Base-by-base conservation (phyloP, 2,113 vertebrate species). In the Electrona antarctica region DNA sequence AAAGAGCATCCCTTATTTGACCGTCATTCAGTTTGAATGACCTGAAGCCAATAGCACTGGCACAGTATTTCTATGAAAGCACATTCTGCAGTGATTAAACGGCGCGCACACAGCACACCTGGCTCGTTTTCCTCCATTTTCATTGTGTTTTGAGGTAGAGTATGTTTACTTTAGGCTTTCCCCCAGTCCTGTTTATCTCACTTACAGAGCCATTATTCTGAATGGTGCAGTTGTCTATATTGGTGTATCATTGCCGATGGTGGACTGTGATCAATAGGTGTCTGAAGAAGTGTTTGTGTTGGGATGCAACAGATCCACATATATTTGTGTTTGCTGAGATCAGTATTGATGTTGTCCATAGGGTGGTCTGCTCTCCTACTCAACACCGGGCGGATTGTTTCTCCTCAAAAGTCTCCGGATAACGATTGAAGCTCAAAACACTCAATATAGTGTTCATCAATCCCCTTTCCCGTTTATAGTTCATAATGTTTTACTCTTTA, bases 181-280 rank as follows among this genome's bases (percentile, higher is more conserved):
- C 33, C 33, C 33, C 33, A 41, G 33, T 41, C 3, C 33, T 41
- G 11, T 12, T 6, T 6, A 3, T 54, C 55, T 15, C 55, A 21
- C 21, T 57, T 21, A 15, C 15, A 41, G 33, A 41, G 33, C 33
- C 33, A 41, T 41, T 41, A 41, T 41, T 1, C 60, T 47, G 60
- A 45, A 12, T 14, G 8, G 4, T 47, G 41, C 8, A 15, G 64
- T 59, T 52, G 52, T 64, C 60, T 54, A 67, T 21, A 21, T 21
- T 52, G 29, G 51, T 21, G 15, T 86, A 50, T 77, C 61, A 74
- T 48, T 70, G 74, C 77, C 73, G 80, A 79, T 64, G 80, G 81
- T 74, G 69, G 48, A 66, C 48, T 82, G 48, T 88, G 84, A 90
- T 90, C 85, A 79, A 85, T 87, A 85, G 60, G 73, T 67, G 69